Evolutionary conservation across 2,888 invertebrate genomes (phyloP), one percentile per base, ranked within the genome.

Genomic region (Lottia scabra): DNA sequence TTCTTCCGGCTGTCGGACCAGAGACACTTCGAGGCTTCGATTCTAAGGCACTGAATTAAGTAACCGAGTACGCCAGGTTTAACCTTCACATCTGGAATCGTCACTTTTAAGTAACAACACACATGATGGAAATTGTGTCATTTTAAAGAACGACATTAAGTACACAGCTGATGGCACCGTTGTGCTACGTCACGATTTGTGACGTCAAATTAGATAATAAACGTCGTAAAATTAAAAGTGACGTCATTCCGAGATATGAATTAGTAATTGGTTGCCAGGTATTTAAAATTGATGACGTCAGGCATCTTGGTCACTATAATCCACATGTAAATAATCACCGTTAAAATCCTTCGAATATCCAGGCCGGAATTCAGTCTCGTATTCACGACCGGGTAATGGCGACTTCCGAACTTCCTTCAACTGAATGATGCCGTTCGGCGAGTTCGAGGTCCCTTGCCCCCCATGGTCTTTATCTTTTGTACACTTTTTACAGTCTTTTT

Each of bases 251-350:
- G 38, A 38, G 38, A 38, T 38, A 38, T 38, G 38, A 38, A 10
- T 30, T 38, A 38, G 38, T 38, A 38, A 38, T 38, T 38, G 38
- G 38, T 38, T 38, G 38, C 5, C 38, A 38, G 38, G 5, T 38
- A 38, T 8, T 38, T 38, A 38, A 38, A 38, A 38, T 38, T 10
- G 38, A 38, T 38, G 38, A 38, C 38, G 38, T 82, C 81, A 85
- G 67, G 82, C 82, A 48, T 86, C 86, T 27, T 81, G 80, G 70
- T 86, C 86, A 74, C 86, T 86, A 72, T 81, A 84, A 67, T 86
- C 85, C 26, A 85, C 85, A 65, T 85, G 85, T 43, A 84, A 76
- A 75, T 84, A 86, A 27, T 84, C 84, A 23, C 84, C 84, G 12
- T 81, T 80, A 67, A 83, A 84, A 69, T 82, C 80, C 26, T 76